phyloP scores from a whole-genome alignment of 2,113 vertebrate genomes.

The Piprites chloris region DNA sequence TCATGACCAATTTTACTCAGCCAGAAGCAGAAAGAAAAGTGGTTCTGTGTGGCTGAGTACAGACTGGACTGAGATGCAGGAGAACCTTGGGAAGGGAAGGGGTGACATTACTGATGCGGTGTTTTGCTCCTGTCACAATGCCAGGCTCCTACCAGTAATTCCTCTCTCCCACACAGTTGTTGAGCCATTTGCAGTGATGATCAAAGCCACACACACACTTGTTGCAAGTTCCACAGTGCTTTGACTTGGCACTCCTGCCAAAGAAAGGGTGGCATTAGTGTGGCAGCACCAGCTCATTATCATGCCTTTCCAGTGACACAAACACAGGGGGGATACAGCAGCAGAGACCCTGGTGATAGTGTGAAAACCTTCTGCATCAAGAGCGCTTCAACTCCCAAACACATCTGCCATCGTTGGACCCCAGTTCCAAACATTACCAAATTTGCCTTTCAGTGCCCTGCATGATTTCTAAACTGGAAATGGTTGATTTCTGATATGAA shows the following conservation, averaged over 20 bases:
- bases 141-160: constrained; percentile 85
- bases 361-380: neutral
- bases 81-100: neutral
- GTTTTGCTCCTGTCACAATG: neutral
- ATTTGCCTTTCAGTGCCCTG: neutral
- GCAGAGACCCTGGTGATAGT: neutral
- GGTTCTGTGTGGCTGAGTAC: neutral
- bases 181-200: constrained; percentile 98
- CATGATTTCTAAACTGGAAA: neutral
- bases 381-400: neutral
- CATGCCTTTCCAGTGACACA: neutral
- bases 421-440: neutral
- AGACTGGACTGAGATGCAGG: neutral
- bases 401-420: accelerated
- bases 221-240: constrained; percentile 96
- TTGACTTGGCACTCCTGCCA: constrained; percentile 88
- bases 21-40: neutral
- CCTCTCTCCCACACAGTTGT: constrained; percentile 96
- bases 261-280: neutral
- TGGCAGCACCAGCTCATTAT: neutral
- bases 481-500: neutral
- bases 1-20: neutral
- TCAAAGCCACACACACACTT: constrained; percentile 96
- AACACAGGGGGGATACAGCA: neutral
- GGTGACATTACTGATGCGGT: neutral